Evolutionary conservation across 1,140 invertebrate species (phyloP).

Genomic region (Microvelia longipes): DNA sequence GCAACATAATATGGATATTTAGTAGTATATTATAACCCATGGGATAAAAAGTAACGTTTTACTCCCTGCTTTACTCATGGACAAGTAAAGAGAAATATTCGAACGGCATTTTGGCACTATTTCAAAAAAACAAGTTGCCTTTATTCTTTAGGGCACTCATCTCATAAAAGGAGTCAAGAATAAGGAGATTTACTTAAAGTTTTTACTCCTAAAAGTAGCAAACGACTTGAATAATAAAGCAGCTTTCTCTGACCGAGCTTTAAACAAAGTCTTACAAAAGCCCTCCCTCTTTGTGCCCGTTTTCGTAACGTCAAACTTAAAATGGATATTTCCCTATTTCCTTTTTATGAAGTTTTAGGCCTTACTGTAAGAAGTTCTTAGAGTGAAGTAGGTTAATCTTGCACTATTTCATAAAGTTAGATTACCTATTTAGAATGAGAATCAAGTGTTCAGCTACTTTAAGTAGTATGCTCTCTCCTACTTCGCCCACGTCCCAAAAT

Average conservation of each 20-base stretch:
- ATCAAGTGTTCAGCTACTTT: too few relatives aligned
- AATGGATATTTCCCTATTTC: not conserved
- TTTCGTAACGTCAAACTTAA: not conserved
- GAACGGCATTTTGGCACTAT: not conserved
- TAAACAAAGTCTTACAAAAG: not conserved
- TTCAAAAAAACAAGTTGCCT: not conserved
- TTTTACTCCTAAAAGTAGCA: too few relatives aligned
- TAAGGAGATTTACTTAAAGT: too few relatives aligned
- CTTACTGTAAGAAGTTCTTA: not conserved
- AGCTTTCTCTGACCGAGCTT: not conserved
- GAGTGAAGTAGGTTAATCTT: not conserved
- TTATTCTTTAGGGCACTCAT: not conserved
- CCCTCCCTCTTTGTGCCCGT: too few relatives aligned
- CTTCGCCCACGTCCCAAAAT: too few relatives aligned
- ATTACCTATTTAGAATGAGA: not conserved
- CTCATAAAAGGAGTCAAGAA: not conserved
- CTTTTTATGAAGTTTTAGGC: not conserved
- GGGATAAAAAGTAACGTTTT: not conserved
- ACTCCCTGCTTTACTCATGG: too few relatives aligned
- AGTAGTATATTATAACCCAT: not conserved
- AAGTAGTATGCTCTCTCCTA: too few relatives aligned
- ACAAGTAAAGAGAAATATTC: not conserved
- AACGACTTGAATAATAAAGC: not conserved
- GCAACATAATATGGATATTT: not conserved
- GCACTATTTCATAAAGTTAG: not conserved